A percentile compares a stretch with the other conserved stretches of the same genome.
Conservation (phyloP, 2,888 invertebrate species). For the Campaea margaritaria region DNA sequence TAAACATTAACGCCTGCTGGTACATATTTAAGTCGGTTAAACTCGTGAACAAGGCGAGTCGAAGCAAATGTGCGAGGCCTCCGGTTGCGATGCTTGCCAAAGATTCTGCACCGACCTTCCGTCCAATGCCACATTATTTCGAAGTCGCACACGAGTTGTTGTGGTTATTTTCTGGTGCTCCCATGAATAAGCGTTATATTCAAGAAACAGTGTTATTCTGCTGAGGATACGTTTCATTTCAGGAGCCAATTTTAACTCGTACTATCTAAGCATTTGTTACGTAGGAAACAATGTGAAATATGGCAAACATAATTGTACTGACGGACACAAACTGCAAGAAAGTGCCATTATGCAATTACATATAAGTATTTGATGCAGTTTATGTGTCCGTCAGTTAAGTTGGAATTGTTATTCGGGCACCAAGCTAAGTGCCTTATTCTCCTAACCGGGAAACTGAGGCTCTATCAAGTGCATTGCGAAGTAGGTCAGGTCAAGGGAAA, state of each 20-base stretch:
- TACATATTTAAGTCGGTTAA: too few species aligned
- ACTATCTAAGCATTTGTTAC: too few species aligned
- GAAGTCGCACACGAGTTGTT: slow-evolving; percentile 44
- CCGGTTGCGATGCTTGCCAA: slow-evolving; percentile 83
- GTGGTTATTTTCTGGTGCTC: slow-evolving; percentile 33
- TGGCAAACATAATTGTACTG: neutral
- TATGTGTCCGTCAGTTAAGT: too few species aligned
- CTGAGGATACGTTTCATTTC: neutral
- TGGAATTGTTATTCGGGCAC: slow-evolving; percentile 14
- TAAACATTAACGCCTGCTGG: too few species aligned
- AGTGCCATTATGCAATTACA: too few species aligned
- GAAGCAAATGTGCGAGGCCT: slow-evolving; percentile 55
- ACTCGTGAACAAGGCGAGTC: slow-evolving; percentile 33
- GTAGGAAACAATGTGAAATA: too few species aligned
- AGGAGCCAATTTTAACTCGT: too few species aligned
- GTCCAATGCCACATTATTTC: slow-evolving; percentile 77
- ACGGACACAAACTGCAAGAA: too few species aligned
- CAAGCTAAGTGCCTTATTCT: slow-evolving; percentile 34
- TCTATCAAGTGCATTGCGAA: slow-evolving; percentile 76
- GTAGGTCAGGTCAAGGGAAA: slow-evolving; percentile 73
- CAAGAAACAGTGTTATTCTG: slow-evolving; percentile 6
- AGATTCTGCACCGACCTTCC: slow-evolving; percentile 85
- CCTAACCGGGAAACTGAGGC: slow-evolving; percentile 56
- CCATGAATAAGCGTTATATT: slow-evolving; percentile 37
- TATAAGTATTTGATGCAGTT: too few species aligned